These are phyloP conservation scores for Gymnoscopelus microlampas DNA, from an alignment of 2,797 vertebrate species.

Conservation along the genomic window DNA sequence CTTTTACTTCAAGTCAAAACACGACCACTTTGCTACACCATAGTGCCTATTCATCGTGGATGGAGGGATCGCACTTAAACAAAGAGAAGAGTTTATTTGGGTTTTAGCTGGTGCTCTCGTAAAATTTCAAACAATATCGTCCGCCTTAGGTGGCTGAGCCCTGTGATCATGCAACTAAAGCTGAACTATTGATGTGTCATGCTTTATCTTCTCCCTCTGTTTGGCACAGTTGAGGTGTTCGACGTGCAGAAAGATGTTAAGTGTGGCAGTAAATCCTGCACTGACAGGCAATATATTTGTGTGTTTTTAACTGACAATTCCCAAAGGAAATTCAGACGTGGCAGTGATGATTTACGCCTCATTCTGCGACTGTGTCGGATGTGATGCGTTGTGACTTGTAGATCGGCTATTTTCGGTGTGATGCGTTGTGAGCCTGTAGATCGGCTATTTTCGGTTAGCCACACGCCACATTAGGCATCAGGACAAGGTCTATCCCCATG, in stretches of 20 bases:
- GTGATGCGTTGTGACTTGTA: neutral
- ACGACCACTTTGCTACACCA: slow-evolving; percentile 45
- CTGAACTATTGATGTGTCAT: slow-evolving; percentile 53
- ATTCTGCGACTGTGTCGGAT: no score
- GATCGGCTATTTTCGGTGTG: neutral
- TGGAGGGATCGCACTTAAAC: slow-evolving; percentile 38
- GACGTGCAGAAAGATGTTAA: slow-evolving; percentile 40
- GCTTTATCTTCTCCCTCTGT: slow-evolving; percentile 43
- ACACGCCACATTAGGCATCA: no score
- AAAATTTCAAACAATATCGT: slow-evolving; percentile 30
- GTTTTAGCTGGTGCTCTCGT: slow-evolving; percentile 12
- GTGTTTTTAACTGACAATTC: slow-evolving; percentile 36
- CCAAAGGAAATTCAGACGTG: slow-evolving; percentile 63
- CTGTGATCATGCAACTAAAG: slow-evolving; percentile 54
- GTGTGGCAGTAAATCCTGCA: slow-evolving; percentile 43
- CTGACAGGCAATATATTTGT: slow-evolving; percentile 49
- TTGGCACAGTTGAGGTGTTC: slow-evolving; percentile 14
- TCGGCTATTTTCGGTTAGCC: neutral
- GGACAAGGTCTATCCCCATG: slow-evolving; percentile 26
- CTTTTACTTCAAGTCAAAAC: slow-evolving; percentile 70
- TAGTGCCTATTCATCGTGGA: slow-evolving; percentile 44
- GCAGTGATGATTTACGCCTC: slow-evolving; percentile 13
- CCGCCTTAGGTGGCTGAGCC: slow-evolving; percentile 45
- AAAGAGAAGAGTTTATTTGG: slow-evolving; percentile 42
- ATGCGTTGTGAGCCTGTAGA: neutral